A percentile compares a stretch with the other conserved stretches of the same genome.
phyloP scores from a whole-genome alignment of 1,140 invertebrate species.

The Holcopasites calliopsidis region DNA sequence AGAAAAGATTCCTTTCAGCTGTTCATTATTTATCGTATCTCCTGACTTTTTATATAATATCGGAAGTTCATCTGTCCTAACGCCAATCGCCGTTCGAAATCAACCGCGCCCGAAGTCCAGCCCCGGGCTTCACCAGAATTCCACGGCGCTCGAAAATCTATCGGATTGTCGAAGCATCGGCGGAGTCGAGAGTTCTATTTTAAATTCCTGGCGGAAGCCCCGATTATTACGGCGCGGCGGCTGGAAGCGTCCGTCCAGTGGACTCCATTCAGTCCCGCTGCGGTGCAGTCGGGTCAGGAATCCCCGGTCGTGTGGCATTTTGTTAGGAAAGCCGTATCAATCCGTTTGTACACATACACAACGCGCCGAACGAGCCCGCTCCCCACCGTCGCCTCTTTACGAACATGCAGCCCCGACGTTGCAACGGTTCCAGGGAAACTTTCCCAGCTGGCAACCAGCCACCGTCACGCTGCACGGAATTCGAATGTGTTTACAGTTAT shows the following conservation, averaged over 20 bases:
- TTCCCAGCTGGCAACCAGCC: constrained; percentile 62
- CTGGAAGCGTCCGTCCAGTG: constrained; percentile 7
- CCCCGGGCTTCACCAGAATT: no score
- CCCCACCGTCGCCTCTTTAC: neutral
- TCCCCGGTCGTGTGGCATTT: constrained; percentile 37
- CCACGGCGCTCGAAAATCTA: no score
- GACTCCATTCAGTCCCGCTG: constrained; percentile 22
- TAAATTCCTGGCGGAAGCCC: constrained; percentile 41
- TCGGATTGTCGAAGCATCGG: no score
- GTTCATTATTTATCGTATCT: no score
- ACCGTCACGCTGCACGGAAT: constrained; percentile 65
- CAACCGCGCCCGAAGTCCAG: no score
- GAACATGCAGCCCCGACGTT: constrained; percentile 46
- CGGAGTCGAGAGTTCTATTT: no score
- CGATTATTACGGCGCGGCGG: constrained; percentile 36
- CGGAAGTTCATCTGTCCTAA: no score
- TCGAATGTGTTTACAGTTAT: constrained; percentile 70
- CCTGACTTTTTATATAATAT: no score
- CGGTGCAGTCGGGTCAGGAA: constrained; percentile 33
- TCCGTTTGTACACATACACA: constrained; percentile 45
- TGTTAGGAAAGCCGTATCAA: constrained; percentile 49
- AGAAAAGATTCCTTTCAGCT: no score
- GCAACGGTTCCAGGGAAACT: constrained; percentile 52
- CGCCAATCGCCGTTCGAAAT: no score
- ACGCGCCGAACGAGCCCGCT: neutral